These are phyloP conservation scores for Calameuta filiformis DNA, from an alignment of 2,888 invertebrate species.

Conservation along the genomic window DNA sequence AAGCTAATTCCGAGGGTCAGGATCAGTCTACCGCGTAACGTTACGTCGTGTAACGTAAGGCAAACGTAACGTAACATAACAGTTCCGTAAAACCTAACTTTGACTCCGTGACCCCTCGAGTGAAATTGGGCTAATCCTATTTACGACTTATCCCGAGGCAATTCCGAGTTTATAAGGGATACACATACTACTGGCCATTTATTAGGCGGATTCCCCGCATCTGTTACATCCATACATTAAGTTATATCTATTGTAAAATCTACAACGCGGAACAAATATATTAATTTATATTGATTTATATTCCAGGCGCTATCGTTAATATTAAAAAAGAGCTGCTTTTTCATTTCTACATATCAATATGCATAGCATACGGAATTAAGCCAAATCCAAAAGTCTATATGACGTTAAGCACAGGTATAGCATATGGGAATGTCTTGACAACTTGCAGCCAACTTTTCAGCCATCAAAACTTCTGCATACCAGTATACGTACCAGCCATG, in stretches of 20 bases:
- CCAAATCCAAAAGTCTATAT: background rate
- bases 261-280: background rate
- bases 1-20: constrained; percentile 37
- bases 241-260: background rate
- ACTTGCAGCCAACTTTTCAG: background rate
- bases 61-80: constrained; percentile 17
- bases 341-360: background rate
- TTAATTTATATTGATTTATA: background rate
- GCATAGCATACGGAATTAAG: background rate
- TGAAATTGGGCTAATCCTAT: constrained; percentile 23
- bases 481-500: background rate
- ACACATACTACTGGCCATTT: background rate
- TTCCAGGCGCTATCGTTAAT: background rate
- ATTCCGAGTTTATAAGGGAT: constrained; percentile 18
- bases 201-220: background rate
- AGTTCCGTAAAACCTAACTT: constrained; percentile 17
- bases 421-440: background rate
- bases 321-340: background rate
- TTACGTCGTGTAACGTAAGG: background rate
- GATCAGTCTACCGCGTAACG: background rate
- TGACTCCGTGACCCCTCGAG: constrained; percentile 9
- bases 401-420: background rate
- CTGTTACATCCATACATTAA: background rate
- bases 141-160: constrained; percentile 21
- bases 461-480: background rate